Evolutionary conservation across 2,888 invertebrate species (phyloP).

Genomic region (Pegoplata infirma): DNA sequence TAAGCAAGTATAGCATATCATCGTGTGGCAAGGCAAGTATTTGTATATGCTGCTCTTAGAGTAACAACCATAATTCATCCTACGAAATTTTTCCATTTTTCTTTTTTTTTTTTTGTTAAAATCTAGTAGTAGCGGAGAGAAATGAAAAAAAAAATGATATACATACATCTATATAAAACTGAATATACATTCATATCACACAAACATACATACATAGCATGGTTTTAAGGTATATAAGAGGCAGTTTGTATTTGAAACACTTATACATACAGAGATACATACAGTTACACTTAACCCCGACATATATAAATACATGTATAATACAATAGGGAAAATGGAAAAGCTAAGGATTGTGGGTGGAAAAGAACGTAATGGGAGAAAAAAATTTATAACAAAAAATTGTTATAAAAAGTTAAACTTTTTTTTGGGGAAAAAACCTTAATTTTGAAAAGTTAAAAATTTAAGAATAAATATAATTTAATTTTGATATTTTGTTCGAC

Average conservation of each 20-base stretch:
- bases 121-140: slow-evolving; percentile 15
- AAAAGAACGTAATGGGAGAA: not conserved
- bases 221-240: not conserved
- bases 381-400: not conserved
- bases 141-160: not conserved
- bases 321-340: not conserved
- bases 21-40: not conserved
- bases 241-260: slow-evolving; percentile 1
- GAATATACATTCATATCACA: not conserved
- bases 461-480: not conserved
- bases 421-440: not conserved
- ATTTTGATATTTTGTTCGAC: too few species aligned
- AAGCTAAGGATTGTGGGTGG: not conserved
- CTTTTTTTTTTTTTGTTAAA: too few species aligned
- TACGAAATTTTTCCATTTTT: too few species aligned
- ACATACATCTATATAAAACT: not conserved
- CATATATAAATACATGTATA: not conserved
- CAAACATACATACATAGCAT: not conserved
- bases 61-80: slow-evolving; percentile 23
- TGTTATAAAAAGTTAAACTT: not conserved
- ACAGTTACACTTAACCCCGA: slow-evolving; percentile 18
- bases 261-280: slow-evolving; percentile 3
- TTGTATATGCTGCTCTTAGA: slow-evolving; percentile 4
- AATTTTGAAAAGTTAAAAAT: not conserved
- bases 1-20: not conserved